These are phyloP conservation scores for Galerucella nymphaeae DNA, from an alignment of 2,888 invertebrate species.

Conservation along the genomic window DNA sequence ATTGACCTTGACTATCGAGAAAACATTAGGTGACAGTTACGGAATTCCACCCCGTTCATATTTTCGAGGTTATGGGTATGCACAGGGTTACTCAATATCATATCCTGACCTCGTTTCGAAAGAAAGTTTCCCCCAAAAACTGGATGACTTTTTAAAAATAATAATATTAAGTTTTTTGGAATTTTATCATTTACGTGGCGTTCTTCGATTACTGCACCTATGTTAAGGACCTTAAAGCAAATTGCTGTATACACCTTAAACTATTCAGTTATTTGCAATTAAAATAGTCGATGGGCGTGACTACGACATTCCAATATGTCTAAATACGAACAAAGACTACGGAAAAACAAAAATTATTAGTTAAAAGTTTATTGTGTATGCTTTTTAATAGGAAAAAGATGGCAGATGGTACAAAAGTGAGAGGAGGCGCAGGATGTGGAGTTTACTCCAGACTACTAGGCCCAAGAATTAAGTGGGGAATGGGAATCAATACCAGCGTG, in stretches of 20 bases:
- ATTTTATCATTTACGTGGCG: neutral
- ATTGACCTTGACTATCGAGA: neutral
- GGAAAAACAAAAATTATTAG: conserved; percentile 21
- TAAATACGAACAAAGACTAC: conserved; percentile 32
- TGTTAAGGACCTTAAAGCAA: conserved; percentile 25
- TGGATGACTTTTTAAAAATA: too few relatives aligned
- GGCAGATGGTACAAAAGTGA: too few relatives aligned
- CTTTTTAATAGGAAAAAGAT: too few relatives aligned
- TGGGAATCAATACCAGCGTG: too few relatives aligned
- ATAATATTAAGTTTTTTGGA: too few relatives aligned
- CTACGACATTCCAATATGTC: conserved; percentile 41
- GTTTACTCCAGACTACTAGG: too few relatives aligned
- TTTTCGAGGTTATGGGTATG: neutral
- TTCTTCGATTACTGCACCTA: conserved; percentile 24
- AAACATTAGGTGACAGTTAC: neutral
- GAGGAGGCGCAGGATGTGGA: too few relatives aligned
- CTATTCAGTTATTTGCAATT: conserved; percentile 46
- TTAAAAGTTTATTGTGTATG: neutral
- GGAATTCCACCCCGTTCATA: conserved; percentile 2
- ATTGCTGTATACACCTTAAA: conserved; percentile 21
- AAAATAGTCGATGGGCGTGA: conserved; percentile 48
- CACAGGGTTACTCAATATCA: neutral
- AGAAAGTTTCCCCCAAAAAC: too few relatives aligned
- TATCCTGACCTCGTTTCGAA: neutral
- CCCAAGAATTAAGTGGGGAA: too few relatives aligned